Percentiles rank a stretch among this genome's conserved stretches.
Conservation (phyloP, 2,888 invertebrate genomes). For the Cataglyphis cursor region DNA sequence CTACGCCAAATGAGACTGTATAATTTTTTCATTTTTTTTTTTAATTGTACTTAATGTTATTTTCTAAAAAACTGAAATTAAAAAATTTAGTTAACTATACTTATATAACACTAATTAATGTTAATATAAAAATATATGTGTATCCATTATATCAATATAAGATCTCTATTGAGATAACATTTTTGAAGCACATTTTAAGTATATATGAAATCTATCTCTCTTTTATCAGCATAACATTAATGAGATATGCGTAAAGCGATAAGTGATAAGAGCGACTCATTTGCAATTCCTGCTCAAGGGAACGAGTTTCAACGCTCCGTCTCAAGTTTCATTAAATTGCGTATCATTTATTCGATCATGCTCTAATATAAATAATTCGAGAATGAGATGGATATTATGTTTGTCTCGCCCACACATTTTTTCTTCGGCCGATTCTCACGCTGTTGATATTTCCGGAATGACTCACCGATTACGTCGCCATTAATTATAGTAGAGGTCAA, state of each 20-base stretch:
- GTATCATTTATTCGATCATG: not conserved
- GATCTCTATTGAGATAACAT: not conserved
- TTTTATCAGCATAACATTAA: not conserved
- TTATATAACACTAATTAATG: not conserved
- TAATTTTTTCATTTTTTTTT: not conserved
- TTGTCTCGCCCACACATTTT: not conserved
- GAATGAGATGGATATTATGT: not conserved
- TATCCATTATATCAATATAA: not conserved
- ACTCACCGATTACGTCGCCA: not conserved
- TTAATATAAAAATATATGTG: not conserved
- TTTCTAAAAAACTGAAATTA: not conserved
- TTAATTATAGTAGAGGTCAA: not conserved
- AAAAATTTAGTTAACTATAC: not conserved
- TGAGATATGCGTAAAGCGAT: not conserved
- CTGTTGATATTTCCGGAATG: slow-evolving; percentile 1
- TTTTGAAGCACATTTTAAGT: not conserved
- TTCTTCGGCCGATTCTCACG: not conserved
- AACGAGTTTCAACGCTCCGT: not conserved
- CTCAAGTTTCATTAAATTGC: not conserved
- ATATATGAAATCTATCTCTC: not conserved
- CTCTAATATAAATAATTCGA: not conserved
- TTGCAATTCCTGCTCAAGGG: not conserved
- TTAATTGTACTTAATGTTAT: no score
- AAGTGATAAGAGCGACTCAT: slow-evolving; percentile 21
- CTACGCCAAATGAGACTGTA: not conserved